phyloP scores from a whole-genome alignment of 2,113 vertebrate species.

The Merops nubicus region DNA sequence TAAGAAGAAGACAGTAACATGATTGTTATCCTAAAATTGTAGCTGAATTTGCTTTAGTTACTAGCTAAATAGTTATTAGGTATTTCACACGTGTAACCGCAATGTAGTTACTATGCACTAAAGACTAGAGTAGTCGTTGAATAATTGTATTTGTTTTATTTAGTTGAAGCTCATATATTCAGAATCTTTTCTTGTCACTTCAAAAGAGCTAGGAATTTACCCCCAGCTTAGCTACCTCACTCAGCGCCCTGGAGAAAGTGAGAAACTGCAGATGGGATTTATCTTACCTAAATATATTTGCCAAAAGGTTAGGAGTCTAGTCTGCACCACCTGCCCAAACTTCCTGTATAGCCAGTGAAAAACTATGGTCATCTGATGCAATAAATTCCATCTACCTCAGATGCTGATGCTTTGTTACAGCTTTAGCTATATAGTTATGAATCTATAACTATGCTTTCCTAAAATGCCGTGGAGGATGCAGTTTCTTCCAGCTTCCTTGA shows the following conservation, averaged over 20 bases:
- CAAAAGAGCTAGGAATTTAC: background rate
- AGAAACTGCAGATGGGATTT: slow-evolving; percentile 16
- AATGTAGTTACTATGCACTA: background rate
- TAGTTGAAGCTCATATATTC: background rate
- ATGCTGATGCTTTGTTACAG: background rate
- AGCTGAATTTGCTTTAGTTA: background rate
- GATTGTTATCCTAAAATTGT: background rate
- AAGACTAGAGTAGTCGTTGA: background rate
- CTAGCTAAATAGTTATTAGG: background rate
- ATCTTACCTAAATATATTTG: background rate
- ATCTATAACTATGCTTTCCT: background rate
- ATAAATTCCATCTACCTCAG: background rate
- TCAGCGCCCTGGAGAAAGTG: background rate
- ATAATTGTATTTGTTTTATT: background rate
- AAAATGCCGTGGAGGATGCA: background rate
- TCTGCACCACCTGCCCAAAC: background rate
- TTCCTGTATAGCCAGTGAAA: background rate
- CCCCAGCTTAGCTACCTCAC: background rate
- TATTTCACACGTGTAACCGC: background rate
- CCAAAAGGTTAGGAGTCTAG: background rate
- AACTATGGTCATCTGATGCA: background rate
- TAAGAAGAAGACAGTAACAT: background rate
- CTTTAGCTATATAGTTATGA: background rate
- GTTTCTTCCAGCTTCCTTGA: background rate
- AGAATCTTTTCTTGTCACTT: background rate